Percentiles rank a stretch among this genome's conserved stretches.
phyloP scores from a whole-genome alignment of 2,797 vertebrate genomes.

The Megalops cyprinoides region DNA sequence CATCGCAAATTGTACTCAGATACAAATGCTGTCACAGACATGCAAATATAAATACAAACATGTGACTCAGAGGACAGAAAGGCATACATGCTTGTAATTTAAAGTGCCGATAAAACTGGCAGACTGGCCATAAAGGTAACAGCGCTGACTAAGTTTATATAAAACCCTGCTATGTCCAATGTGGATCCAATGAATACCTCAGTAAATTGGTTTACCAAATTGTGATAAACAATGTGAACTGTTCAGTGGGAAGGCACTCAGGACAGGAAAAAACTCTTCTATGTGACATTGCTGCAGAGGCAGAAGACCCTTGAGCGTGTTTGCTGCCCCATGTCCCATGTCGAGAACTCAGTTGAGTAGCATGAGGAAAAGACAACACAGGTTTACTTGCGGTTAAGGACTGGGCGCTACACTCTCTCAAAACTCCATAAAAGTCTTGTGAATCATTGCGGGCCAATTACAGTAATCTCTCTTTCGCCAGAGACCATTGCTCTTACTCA shows the following conservation, averaged over 20 bases:
- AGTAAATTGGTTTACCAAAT: background rate
- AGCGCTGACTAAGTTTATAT: no score
- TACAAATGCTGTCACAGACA: no score
- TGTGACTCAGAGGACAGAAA: background rate
- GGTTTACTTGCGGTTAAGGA: constrained; percentile 1
- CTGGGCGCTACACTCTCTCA: background rate
- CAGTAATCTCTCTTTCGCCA: no score
- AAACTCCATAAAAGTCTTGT: no score
- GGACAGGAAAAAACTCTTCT: background rate
- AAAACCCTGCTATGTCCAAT: no score
- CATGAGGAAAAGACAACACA: background rate
- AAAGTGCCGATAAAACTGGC: background rate
- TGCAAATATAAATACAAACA: no score
- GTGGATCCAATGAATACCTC: background rate
- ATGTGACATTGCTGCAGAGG: background rate
- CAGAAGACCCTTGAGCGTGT: background rate
- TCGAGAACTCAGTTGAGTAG: background rate
- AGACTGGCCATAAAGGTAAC: no score
- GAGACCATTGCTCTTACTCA: background rate
- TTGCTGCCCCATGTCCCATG: no score
- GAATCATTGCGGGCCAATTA: no score
- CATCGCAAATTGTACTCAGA: no score
- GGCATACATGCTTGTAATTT: background rate
- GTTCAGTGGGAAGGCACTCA: background rate
- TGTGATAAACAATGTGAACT: background rate